Evolutionary conservation across 2,888 invertebrate genomes (phyloP), one percentile per base, ranked within the genome.

Genomic region (Gibbula magus): DNA sequence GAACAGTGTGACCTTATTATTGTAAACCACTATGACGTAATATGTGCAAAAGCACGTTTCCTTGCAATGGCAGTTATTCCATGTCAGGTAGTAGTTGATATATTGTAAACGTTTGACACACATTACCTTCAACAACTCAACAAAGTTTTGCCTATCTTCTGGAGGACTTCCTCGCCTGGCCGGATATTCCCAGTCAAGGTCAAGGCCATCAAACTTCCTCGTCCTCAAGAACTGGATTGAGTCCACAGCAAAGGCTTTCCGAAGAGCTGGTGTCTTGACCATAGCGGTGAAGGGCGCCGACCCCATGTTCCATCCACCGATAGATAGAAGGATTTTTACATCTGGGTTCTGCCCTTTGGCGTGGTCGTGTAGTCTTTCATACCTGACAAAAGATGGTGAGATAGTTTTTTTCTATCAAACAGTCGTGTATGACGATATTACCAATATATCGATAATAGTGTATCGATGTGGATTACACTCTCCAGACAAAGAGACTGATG

Each of bases 301-400:
- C 0, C 97, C 98, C 92, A 98, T 97, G 0, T 97, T 97, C 98
- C 98, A 98, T 0, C 98, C 98, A 18, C 98, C 98, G 78, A 98
- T 92, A 0, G 97, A 97, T 45, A 98, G 94, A 3, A 96, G 94
- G 0, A 96, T 95, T 90, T 97, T 98, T 53, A 97, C 94, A 0
- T 96, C 96, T 0, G 92, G 91, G 75, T 92, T 88, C 87, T 96
- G 95, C 53, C 94, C 92, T 87, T 95, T 95, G 56, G 95, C 94
- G 20, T 94, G 95, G 0, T 95, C 94, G n/a, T 61, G 80, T 20
- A 96, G 95, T 90, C 97, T 96, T 88, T 96, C 96, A 92, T 97
- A 98, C 90, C 91, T 91, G 81, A 3, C 13, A n/a, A n/a, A n/a
- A n/a, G n/a, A n/a, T n/a, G n/a, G n/a, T n/a, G n/a, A n/a, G n/a